Evolutionary conservation across 2,113 vertebrate genomes (phyloP).

Genomic region (Benitochromis conjunctus): DNA sequence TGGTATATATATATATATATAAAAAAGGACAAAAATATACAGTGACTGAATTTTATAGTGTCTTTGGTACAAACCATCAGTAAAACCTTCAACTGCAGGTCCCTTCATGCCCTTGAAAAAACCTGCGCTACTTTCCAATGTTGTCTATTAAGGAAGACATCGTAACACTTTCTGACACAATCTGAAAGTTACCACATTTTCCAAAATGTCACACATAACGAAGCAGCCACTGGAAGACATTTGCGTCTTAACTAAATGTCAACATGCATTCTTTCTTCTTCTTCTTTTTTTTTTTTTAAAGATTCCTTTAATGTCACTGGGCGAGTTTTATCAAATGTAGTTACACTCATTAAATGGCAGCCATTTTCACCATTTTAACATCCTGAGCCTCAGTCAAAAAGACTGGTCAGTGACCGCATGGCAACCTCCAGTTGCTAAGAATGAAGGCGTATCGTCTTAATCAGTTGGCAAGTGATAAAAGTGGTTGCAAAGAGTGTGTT

Average conservation of each 20-base stretch:
- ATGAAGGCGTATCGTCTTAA: neutral
- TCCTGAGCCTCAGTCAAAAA: neutral
- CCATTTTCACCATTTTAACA: neutral
- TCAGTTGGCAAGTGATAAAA: neutral
- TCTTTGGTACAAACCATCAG: conserved; percentile 65
- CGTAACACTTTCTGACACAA: neutral
- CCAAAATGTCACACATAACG: neutral
- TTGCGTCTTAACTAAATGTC: neutral
- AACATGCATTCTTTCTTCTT: neutral
- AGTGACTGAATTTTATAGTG: conserved; percentile 57
- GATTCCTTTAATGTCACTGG: neutral
- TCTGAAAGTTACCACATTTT: neutral
- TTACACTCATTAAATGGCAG: neutral
- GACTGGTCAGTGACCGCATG: neutral
- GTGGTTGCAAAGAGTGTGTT: neutral
- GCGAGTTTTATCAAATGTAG: neutral
- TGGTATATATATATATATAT: conserved; percentile 63
- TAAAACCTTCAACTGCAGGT: conserved; percentile 32
- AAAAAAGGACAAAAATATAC: conserved; percentile 58
- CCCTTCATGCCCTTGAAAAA: neutral
- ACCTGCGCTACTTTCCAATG: neutral
- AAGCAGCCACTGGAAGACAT: neutral
- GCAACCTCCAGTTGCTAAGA: neutral
- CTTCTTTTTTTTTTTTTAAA: too few species aligned
- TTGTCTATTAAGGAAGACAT: neutral